Conservation (phyloP, 2,888 invertebrate genomes). For the Dusona sp. region DNA sequence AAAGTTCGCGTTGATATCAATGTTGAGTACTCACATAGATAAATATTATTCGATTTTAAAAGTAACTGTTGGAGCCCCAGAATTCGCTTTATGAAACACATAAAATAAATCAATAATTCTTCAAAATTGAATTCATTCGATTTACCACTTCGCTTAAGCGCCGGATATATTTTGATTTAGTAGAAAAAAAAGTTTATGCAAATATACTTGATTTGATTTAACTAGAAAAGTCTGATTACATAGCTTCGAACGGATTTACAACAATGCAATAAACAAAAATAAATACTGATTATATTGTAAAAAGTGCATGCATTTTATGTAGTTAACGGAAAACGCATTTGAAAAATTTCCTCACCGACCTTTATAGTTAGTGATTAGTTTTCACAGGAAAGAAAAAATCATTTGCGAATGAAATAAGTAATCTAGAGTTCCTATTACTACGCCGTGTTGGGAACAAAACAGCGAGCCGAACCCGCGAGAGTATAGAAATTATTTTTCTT, state of each 20-base stretch:
- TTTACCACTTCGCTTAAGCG: background rate
- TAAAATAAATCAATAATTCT: no score
- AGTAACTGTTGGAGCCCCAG: no score
- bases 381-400: conserved; percentile 5
- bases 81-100: no score
- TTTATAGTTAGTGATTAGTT: background rate
- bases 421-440: background rate
- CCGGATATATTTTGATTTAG: background rate
- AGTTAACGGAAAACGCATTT: background rate
- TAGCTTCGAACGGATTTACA: background rate
- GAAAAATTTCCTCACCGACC: background rate
- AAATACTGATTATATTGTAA: background rate
- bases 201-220: background rate
- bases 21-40: no score
- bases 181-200: background rate
- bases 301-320: background rate
- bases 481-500: background rate
- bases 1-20: no score
- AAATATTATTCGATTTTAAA: no score
- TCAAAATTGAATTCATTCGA: no score
- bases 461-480: no score
- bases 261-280: background rate
- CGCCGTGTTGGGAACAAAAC: background rate
- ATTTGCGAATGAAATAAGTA: conserved; percentile 8
- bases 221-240: background rate